Evolutionary conservation across 2,113 vertebrate genomes (phyloP), one percentile per base, ranked within the genome.

Genomic region (Manacus vitellinus): DNA sequence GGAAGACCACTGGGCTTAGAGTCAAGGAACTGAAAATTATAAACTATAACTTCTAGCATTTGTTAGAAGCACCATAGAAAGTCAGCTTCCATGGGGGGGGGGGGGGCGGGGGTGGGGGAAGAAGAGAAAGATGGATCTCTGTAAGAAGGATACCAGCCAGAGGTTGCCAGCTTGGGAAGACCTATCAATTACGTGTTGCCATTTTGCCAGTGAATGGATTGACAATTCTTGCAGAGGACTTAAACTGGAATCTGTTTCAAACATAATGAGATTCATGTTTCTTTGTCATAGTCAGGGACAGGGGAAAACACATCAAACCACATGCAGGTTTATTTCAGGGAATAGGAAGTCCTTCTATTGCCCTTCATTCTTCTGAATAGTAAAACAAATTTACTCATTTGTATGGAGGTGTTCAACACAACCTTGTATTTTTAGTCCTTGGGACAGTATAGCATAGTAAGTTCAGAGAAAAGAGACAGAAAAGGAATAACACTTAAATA

Each of bases 401-500:
- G 17, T 63, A 86, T 86, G 86, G 63, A 76, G 3, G 9, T 55
- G 41, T 39, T 77, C 12, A 8, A 51, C 39, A 62, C 31, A 84
- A 37, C 33, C 24, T 77, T 63, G 24, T 37, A 30, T 74, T 88
- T 88, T 87, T 27, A 72, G 44, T 88, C n/a, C 47, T 92, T 28
- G 30, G 43, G 31, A 80, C 67, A 7, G 25, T 47, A 27, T 18
- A 74, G 21, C 3, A 2, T 30, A 72, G 12, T 35, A 51, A 94
- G 22, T 86, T 92, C 61, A 74, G 46, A 91, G 78, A 76, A 93
- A 73, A 5, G 4, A 67, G 63, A 67, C 15, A 39, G 28, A 59
- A 92, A 83, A 92, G 16, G 56, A 96, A 93, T 92, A 83, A 77
- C 6, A 80, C 95, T 88, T 95, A 88, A 96, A 88, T 88, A 92